Conservation (phyloP, 2,797 vertebrate genomes). For the Xiphorhynchus erythropygius region DNA sequence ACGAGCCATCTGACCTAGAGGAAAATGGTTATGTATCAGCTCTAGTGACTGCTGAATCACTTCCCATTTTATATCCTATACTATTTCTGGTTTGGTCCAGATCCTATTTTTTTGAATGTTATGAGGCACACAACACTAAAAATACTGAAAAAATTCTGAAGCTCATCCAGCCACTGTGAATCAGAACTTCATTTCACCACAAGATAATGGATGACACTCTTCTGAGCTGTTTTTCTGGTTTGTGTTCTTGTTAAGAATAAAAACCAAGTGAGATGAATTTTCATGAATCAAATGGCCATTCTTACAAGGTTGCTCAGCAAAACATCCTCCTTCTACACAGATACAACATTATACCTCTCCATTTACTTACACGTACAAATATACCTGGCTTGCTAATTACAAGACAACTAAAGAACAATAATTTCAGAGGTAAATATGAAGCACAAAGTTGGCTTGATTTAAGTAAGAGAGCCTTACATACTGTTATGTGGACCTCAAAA, state of each 20-base stretch:
- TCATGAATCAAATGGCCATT: background rate
- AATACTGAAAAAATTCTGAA: background rate
- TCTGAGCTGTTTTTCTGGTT: background rate
- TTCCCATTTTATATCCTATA: background rate
- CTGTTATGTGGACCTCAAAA: conserved; percentile 22
- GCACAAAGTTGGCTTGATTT: background rate
- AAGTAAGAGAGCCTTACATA: conserved; percentile 27
- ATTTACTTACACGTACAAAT: background rate
- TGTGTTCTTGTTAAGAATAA: background rate
- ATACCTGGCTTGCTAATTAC: background rate
- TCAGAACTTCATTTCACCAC: background rate
- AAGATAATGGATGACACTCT: background rate
- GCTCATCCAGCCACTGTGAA: background rate
- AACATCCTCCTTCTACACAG: background rate
- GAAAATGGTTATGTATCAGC: background rate
- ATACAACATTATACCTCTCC: background rate
- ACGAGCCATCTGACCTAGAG: background rate
- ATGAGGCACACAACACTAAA: background rate
- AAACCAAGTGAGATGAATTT: background rate
- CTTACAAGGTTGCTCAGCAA: background rate
- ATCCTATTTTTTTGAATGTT: background rate
- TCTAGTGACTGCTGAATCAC: background rate
- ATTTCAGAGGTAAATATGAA: background rate
- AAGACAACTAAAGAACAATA: background rate
- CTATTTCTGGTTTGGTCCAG: background rate